phyloP scores from a whole-genome alignment of 2,113 vertebrate species.

The Eptesicus fuscus region DNA sequence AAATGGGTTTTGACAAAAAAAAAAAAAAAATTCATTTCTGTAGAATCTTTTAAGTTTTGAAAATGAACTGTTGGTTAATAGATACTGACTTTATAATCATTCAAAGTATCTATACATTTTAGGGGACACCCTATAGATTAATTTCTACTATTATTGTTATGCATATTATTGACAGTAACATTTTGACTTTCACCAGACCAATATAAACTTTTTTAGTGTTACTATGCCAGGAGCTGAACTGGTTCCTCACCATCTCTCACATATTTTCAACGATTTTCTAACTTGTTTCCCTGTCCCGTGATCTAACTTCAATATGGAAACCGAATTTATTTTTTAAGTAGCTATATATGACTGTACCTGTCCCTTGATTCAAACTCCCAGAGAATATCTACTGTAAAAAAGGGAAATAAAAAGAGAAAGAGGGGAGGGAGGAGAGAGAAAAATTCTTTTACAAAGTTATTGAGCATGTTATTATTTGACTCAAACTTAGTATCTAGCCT shows the following conservation, averaged over 20 bases:
- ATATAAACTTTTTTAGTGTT: background rate
- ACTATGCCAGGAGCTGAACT: background rate
- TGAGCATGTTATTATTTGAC: background rate
- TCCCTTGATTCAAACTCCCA: background rate
- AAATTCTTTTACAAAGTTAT: background rate
- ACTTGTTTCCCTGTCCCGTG: background rate
- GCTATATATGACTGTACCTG: background rate
- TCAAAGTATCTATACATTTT: too few species aligned
- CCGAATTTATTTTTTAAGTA: background rate
- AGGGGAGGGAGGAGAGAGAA: background rate
- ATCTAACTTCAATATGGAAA: background rate
- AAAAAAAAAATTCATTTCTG: too few species aligned
- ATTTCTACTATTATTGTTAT: background rate
- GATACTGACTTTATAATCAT: too few species aligned
- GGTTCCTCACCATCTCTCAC: background rate
- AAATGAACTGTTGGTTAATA: too few species aligned
- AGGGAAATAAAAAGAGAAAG: background rate
- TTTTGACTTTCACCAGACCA: background rate
- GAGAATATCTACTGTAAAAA: background rate
- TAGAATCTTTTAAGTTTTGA: too few species aligned
- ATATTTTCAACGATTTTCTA: background rate
- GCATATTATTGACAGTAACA: background rate
- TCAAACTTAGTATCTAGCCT: background rate
- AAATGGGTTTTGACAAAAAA: too few species aligned
- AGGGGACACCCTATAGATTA: background rate